A percentile compares a stretch with the other conserved stretches of the same genome.
phyloP scores from a whole-genome alignment of 1,140 invertebrate genomes.

The Ceratosolen solmsi region DNA sequence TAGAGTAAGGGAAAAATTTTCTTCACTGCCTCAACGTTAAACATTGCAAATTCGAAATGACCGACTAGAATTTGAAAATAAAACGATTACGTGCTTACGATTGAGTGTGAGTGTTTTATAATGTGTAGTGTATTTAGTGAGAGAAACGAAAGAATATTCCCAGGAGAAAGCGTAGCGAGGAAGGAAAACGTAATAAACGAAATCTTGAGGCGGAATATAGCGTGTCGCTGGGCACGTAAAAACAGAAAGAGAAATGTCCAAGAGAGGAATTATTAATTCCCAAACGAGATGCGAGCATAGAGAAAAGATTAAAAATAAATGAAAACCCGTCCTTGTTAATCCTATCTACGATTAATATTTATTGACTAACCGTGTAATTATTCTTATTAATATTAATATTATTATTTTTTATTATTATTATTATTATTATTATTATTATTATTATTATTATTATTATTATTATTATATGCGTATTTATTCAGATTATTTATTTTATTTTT shows the following conservation, averaged over 20 bases:
- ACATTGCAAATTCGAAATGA: constrained; percentile 4
- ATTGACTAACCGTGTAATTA: constrained; percentile 69
- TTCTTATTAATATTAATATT: constrained; percentile 46
- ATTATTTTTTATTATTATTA: constrained; percentile 38
- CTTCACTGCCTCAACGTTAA: background rate
- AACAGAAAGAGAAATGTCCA: constrained; percentile 26
- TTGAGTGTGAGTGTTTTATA: constrained; percentile 2
- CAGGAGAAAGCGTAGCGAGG: constrained; percentile 28
- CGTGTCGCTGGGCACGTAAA: constrained; percentile 34
- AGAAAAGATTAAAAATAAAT: constrained; percentile 3
- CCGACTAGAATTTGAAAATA: constrained; percentile 5
- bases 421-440: constrained; percentile 45
- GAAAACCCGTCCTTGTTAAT: constrained; percentile 49
- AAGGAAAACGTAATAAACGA: constrained; percentile 20
- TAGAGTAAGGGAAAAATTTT: background rate
- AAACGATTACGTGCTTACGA: background rate
- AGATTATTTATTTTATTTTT: constrained; percentile 74
- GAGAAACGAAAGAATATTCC: constrained; percentile 14
- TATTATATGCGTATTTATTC: constrained; percentile 70
- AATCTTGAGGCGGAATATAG: constrained; percentile 19
- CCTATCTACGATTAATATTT: constrained; percentile 62
- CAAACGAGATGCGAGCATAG: constrained; percentile 31
- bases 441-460: constrained; percentile 49
- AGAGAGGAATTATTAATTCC: constrained; percentile 5
- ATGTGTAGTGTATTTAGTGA: constrained; percentile 11